Conservation (phyloP, 2,888 invertebrate genomes). For the Caenorhabditis sinica region DNA sequence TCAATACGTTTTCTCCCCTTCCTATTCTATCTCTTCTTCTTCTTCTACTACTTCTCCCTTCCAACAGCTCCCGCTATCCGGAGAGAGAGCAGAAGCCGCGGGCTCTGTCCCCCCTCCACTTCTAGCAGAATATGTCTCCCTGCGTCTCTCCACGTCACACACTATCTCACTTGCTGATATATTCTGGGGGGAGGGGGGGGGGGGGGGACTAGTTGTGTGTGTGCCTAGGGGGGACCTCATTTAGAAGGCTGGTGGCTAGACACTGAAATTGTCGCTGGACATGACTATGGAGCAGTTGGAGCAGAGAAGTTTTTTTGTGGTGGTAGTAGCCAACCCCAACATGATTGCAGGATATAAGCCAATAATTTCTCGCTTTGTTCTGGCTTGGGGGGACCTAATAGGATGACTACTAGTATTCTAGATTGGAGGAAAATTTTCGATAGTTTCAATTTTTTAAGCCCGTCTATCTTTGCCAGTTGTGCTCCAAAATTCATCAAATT, state of each 20-base stretch:
- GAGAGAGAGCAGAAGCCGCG: neutral
- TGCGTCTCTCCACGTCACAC: slow-evolving; percentile 1
- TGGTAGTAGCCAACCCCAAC: neutral
- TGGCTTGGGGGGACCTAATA: too few relatives aligned
- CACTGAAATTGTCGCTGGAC: slow-evolving; percentile 6
- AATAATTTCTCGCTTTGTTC: neutral
- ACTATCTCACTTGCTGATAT: neutral
- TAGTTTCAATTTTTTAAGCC: too few relatives aligned
- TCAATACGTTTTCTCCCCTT: slow-evolving; percentile 44
- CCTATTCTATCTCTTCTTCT: neutral
- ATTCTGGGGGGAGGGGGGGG: neutral
- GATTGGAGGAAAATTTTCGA: too few relatives aligned
- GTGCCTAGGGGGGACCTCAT: slow-evolving; percentile 11
- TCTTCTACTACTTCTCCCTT: slow-evolving; percentile 4
- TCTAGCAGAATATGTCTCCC: neutral
- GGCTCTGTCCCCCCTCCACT: neutral
- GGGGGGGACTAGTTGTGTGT: neutral
- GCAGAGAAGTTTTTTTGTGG: neutral
- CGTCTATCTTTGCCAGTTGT: too few relatives aligned
- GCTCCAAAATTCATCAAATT: too few relatives aligned
- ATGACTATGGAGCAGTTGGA: neutral
- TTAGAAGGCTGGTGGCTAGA: slow-evolving; percentile 3
- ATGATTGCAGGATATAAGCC: slow-evolving; percentile 4
- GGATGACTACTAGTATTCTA: too few relatives aligned
- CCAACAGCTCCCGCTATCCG: neutral